These are phyloP conservation scores for Mya arenaria DNA, from an alignment of 1,140 invertebrate species.

Conservation along the genomic window DNA sequence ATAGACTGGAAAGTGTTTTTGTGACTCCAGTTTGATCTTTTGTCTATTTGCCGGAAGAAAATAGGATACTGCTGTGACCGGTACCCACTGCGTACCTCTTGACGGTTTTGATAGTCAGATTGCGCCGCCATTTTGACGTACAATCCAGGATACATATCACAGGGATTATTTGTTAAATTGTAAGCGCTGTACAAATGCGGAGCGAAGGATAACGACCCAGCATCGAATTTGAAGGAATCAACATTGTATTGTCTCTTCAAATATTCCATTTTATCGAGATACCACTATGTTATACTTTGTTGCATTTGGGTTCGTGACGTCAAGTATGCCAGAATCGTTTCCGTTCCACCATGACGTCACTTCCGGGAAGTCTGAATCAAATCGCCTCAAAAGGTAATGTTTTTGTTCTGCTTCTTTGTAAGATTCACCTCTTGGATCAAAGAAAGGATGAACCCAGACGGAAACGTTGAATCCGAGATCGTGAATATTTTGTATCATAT, in stretches of 20 bases:
- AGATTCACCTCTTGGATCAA: constrained; percentile 89
- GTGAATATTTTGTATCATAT: constrained; percentile 84
- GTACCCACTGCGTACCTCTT: constrained; percentile 90
- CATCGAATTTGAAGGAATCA: constrained; percentile 96
- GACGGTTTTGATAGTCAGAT: constrained; percentile 85
- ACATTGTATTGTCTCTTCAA: constrained; percentile 84
- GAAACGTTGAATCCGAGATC: constrained; percentile 88
- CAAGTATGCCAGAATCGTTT: constrained; percentile 79
- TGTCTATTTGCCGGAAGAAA: constrained; percentile 95
- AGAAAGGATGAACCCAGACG: constrained; percentile 96
- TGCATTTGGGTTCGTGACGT: constrained; percentile 74
- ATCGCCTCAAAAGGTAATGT: constrained; percentile 77
- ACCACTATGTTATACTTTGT: constrained; percentile 91
- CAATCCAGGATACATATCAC: constrained; percentile 73
- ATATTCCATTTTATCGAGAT: constrained; percentile 84
- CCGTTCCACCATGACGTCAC: constrained; percentile 94
- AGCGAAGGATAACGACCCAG: constrained; percentile 93
- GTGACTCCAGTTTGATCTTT: constrained; percentile 90
- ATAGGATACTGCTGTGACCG: constrained; percentile 89
- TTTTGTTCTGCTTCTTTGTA: constrained; percentile 77
- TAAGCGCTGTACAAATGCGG: constrained; percentile 81
- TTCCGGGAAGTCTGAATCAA: constrained; percentile 80
- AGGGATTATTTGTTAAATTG: constrained; percentile 28
- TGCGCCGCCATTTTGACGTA: constrained; percentile 79
- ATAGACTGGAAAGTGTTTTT: constrained; percentile 91